Evolutionary conservation across 1,140 invertebrate genomes (phyloP).

Genomic region (Micrasema minimum): DNA sequence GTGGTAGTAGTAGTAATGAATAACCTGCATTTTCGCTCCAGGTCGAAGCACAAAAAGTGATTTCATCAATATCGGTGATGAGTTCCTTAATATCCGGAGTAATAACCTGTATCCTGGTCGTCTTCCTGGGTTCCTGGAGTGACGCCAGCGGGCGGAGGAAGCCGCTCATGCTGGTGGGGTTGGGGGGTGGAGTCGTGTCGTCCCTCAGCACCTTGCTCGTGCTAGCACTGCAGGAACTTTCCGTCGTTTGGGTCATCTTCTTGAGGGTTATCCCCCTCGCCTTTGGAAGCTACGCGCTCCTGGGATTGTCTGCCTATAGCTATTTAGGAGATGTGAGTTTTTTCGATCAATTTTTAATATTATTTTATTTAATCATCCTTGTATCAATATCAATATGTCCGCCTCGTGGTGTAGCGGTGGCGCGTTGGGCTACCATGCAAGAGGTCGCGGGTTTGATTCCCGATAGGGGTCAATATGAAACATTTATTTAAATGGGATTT

Average conservation of each 20-base stretch:
- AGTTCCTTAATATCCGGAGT: conserved; percentile 60
- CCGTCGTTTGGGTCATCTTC: conserved; percentile 59
- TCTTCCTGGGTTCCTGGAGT: conserved; percentile 65
- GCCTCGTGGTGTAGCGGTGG: no score
- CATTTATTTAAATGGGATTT: no score
- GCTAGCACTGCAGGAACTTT: conserved; percentile 59
- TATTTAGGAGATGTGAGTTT: conserved; percentile 49
- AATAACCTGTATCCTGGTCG: conserved; percentile 58
- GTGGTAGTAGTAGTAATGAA: no score
- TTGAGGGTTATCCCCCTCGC: conserved; percentile 61
- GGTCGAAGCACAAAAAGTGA: conserved; percentile 61
- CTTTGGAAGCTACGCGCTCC: conserved; percentile 59
- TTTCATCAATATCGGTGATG: conserved; percentile 59
- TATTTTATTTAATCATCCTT: neutral
- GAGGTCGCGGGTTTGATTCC: no score
- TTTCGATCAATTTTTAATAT: no score
- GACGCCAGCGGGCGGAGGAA: conserved; percentile 64
- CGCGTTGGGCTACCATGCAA: no score
- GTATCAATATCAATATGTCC: no score
- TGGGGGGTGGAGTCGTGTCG: conserved; percentile 61
- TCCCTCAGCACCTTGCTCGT: conserved; percentile 59
- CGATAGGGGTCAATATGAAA: no score
- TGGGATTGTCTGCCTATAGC: conserved; percentile 40
- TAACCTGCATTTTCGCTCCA: no score
- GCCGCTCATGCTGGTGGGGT: conserved; percentile 60